Conservation (phyloP, 2,797 vertebrate genomes). For the Mustela erminea region DNA sequence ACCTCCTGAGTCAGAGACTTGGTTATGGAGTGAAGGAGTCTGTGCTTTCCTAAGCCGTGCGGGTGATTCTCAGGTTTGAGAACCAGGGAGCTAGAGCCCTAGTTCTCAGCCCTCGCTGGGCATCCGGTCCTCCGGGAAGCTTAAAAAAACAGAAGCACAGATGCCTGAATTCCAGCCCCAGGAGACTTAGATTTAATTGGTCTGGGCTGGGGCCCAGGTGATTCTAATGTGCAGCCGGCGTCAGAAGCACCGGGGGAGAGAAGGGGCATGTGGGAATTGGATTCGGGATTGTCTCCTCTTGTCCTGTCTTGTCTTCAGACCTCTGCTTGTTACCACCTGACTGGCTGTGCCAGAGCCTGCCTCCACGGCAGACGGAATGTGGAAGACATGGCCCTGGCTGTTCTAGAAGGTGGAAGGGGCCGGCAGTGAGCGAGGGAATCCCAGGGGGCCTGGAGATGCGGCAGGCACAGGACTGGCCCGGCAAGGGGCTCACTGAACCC, state of each 20-base stretch:
- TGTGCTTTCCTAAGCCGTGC: not conserved
- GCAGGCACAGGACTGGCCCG: not conserved
- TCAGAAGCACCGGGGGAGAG: not conserved
- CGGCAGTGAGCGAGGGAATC: fast-evolving
- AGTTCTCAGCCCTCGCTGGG: fast-evolving
- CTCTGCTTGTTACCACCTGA: fast-evolving
- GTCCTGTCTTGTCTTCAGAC: not conserved
- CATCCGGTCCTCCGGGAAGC: not conserved
- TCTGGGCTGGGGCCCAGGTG: not conserved
- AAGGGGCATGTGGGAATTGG: not conserved
- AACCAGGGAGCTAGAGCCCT: too few species aligned
- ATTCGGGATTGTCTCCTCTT: not conserved
- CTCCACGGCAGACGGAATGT: fast-evolving
- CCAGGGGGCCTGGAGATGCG: fast-evolving
- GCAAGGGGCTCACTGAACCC: too few species aligned
- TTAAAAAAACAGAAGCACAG: not conserved
- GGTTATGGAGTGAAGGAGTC: not conserved
- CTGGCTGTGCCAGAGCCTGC: not conserved
- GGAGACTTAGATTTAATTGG: not conserved
- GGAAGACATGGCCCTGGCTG: fast-evolving
- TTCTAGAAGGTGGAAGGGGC: not conserved
- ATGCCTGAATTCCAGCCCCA: fast-evolving
- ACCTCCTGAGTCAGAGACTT: not conserved
- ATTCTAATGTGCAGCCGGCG: not conserved
- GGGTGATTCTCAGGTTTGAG: not conserved